phyloP scores from a whole-genome alignment of 2,797 vertebrate species.

The Danio jaintianensis region DNA sequence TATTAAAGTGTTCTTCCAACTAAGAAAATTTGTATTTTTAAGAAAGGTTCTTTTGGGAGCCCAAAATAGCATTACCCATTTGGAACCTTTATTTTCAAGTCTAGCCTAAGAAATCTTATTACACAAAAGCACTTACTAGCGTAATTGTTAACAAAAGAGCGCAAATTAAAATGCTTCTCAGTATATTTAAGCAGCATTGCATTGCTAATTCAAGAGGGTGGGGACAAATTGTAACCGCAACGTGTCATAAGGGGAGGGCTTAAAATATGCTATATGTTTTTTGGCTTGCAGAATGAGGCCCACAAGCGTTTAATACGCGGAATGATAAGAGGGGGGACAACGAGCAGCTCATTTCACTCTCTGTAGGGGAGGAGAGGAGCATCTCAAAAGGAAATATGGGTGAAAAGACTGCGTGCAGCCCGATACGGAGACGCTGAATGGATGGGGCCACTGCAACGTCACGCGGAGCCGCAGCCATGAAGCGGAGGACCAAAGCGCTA shows the following conservation, averaged over 20 bases:
- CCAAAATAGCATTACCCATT: too few species aligned
- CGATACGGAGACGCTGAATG: constrained; percentile 84
- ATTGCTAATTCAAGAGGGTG: constrained; percentile 69
- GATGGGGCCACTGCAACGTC: constrained; percentile 84
- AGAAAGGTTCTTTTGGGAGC: too few species aligned
- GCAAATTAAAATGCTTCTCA: not conserved
- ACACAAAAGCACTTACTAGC: not conserved
- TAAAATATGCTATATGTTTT: constrained; percentile 76
- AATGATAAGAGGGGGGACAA: constrained; percentile 64
- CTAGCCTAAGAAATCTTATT: not conserved
- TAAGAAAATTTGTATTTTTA: too few species aligned
- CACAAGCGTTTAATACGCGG: constrained; percentile 72
- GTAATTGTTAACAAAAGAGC: not conserved
- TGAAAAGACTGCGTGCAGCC: constrained; percentile 74
- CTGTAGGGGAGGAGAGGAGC: constrained; percentile 67
- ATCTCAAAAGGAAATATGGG: constrained; percentile 75
- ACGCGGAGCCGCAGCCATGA: constrained; percentile 81
- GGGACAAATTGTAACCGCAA: constrained; percentile 72
- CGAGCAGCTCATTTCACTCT: constrained; percentile 63
- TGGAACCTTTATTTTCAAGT: not conserved
- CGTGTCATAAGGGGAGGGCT: constrained; percentile 80
- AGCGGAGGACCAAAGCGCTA: constrained; percentile 73
- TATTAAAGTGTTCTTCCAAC: too few species aligned
- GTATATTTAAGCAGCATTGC: constrained; percentile 29
- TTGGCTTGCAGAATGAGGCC: constrained; percentile 75